Percentiles rank a stretch among this genome's conserved stretches.
Evolutionary conservation across 2,797 vertebrate species (phyloP).

Genomic region (Acanthornis magna): DNA sequence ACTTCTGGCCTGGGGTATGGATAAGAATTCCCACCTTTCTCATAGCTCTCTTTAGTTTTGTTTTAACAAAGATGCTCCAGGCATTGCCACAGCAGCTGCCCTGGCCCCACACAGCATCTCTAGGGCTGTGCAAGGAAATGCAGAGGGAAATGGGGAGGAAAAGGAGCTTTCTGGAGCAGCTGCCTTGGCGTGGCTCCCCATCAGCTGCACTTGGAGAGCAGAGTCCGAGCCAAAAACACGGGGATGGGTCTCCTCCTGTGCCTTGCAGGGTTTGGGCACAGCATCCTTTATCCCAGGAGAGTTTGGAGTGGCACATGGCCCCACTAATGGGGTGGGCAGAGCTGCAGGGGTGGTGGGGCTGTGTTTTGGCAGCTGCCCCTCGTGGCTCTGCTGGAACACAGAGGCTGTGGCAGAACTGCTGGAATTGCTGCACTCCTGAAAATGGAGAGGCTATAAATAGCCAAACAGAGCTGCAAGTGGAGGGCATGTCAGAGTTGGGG

Average conservation of each 20-base stretch:
- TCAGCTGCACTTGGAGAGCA: not conserved
- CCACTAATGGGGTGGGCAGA: not conserved
- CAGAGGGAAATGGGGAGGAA: not conserved
- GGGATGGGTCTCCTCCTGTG: not conserved
- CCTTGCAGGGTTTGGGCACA: not conserved
- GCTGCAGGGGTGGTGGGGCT: not conserved
- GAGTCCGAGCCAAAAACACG: not conserved
- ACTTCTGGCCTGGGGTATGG: not conserved
- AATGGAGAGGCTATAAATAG: conserved; percentile 10
- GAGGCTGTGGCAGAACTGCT: not conserved
- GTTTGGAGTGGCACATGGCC: rapidly evolving
- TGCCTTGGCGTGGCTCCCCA: not conserved
- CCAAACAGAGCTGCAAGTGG: not conserved
- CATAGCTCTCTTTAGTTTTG: not conserved
- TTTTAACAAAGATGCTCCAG: not conserved
- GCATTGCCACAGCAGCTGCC: not conserved
- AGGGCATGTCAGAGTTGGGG: not conserved
- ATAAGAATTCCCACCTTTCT: not conserved
- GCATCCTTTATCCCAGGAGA: not conserved
- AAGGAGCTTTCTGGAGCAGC: not conserved
- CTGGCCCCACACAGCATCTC: not conserved
- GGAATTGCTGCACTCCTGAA: not conserved
- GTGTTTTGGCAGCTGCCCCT: not conserved
- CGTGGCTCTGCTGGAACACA: rapidly evolving
- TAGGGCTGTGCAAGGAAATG: not conserved